A percentile compares a stretch with the other conserved stretches of the same genome.
Evolutionary conservation across 2,888 invertebrate species (phyloP).

Genomic region (Uloborus plumipes): DNA sequence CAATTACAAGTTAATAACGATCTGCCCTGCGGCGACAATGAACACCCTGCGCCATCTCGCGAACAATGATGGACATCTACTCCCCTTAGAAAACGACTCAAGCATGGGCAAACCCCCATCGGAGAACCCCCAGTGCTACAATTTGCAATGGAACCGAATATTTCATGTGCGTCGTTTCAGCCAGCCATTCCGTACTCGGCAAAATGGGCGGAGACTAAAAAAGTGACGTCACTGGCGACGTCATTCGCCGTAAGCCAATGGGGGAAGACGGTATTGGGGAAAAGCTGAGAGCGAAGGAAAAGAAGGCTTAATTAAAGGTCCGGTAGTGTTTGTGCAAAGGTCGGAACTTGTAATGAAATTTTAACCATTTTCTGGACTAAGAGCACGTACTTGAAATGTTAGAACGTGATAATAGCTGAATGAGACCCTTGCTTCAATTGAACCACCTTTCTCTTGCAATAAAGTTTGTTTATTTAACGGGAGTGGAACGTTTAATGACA

Average conservation of each 20-base stretch:
- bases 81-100: neutral
- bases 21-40: neutral
- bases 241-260: neutral
- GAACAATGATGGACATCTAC: neutral
- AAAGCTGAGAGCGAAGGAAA: neutral
- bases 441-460: conserved; percentile 6
- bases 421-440: neutral
- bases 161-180: too few relatives aligned
- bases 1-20: conserved; percentile 28
- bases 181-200: neutral
- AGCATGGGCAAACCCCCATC: neutral
- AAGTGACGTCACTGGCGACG: conserved; percentile 1
- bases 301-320: conserved; percentile 11
- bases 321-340: conserved; percentile 13
- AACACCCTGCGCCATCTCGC: neutral
- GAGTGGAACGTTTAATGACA: conserved; percentile 3
- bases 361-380: conserved; percentile 13
- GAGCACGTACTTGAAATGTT: conserved; percentile 1
- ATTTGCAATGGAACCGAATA: too few relatives aligned
- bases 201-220: neutral
- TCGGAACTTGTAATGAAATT: conserved; percentile 23
- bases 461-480: conserved; percentile 4
- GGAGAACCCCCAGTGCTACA: too few relatives aligned
- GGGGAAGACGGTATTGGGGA: neutral
- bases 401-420: conserved; percentile 14